Evolutionary conservation across 2,888 invertebrate genomes (phyloP), one percentile per base, ranked within the genome.

Genomic region (Dasysyrphus albostriatus): DNA sequence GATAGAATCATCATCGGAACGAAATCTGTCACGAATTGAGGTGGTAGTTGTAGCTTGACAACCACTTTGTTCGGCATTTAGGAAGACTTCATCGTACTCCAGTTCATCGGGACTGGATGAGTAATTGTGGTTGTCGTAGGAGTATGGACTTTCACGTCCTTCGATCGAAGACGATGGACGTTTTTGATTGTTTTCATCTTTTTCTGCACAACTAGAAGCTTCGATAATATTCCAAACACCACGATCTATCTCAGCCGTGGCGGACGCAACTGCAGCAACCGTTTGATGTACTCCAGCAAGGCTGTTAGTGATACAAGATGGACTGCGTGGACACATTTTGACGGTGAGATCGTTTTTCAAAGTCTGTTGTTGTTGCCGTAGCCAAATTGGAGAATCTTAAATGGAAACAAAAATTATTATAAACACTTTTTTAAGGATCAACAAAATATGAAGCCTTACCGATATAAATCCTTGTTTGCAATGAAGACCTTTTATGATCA

Each of bases 361-460:
- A 10, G 90, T 89, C 16, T 90, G 89, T 78, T 91, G 91, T 83
- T 92, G 92, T 90, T 95, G 94, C 0, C 94, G 93, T 63, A 94
- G 89, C 95, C 95, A 95, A 24, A 95, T 93, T 0, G 95, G 95
- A 4, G 95, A 95, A 89, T 95, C 94, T 88, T 93, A 2, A 47
- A 32, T 5, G 19, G 14, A 58, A 12, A 7, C n/a, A 19, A 29
- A 47, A 49, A 16, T n/a, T 9, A 24, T 16, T 3, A 65, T 0
- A 19, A 10, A 39, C 4, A 24, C 24, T 24, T 1, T 19, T 37
- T 9, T 5, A 19, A 10, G 0, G 12, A n/a, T 14, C 5, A 5
- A 1, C 4, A 14, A 32, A 14, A 14, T 2, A 32, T 29, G 1
- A 67, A 88, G 80, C 85, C 90, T 89, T 90, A 93, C 93, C 92